Percentiles rank a stretch among this genome's conserved stretches.
Conservation (phyloP, 2,888 invertebrate species). For the Apomyelois bistriatella region DNA sequence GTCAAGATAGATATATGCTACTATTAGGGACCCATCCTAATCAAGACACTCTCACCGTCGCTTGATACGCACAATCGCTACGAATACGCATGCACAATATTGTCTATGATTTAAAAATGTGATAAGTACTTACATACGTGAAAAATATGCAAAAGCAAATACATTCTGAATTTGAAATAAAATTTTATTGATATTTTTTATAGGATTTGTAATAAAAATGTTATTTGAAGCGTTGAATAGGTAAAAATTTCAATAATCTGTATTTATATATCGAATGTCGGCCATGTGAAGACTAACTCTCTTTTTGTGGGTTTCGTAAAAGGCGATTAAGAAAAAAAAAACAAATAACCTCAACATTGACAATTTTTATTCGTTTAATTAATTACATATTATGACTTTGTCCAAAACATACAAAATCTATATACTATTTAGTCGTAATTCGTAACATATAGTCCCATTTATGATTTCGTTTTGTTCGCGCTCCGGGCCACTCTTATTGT, state of each 20-base stretch:
- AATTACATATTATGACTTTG: constrained; percentile 2
- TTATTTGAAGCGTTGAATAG: neutral
- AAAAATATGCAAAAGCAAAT: constrained; percentile 7
- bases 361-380: neutral
- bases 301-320: no score
- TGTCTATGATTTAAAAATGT: no score
- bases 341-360: neutral
- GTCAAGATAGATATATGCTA: no score
- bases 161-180: constrained; percentile 6
- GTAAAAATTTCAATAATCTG: neutral
- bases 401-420: constrained; percentile 1
- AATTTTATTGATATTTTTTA: constrained; percentile 1
- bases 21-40: no score
- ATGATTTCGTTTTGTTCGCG: constrained; percentile 44
- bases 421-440: neutral
- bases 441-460: constrained; percentile 18
- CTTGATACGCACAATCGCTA: no score
- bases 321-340: neutral
- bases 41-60: no score
- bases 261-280: no score
- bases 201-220: neutral
- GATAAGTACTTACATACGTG: constrained; percentile 19
- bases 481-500: constrained; percentile 32
- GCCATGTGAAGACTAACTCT: no score
- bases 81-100: no score